A percentile compares a stretch with the other conserved stretches of the same genome.
Evolutionary conservation across 1,140 invertebrate genomes (phyloP).

Genomic region (Conus betulinus): DNA sequence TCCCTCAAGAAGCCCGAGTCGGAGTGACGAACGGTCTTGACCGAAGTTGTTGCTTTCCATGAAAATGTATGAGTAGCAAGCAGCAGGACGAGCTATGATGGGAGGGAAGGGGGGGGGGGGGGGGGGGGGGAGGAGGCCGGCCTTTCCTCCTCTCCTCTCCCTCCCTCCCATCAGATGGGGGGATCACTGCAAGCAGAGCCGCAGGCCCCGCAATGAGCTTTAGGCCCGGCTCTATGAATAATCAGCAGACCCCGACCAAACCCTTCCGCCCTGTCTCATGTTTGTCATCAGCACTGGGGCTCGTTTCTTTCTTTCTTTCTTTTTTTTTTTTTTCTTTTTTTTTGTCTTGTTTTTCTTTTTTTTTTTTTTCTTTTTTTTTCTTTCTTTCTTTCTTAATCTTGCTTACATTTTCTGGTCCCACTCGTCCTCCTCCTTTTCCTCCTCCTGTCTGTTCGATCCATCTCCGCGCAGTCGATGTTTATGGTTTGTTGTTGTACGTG

Average conservation of each 20-base stretch:
- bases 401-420: too few species aligned
- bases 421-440: too few species aligned
- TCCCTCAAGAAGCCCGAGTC: too few species aligned
- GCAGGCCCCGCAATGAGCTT: not conserved
- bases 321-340: not conserved
- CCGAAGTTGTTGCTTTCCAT: not conserved
- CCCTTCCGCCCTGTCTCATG: not conserved
- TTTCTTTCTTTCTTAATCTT: not conserved
- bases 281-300: not conserved
- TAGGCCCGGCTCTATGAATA: slow-evolving; percentile 6
- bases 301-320: not conserved
- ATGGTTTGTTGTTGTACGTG: too few species aligned
- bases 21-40: too few species aligned
- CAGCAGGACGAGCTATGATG: not conserved
- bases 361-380: not conserved
- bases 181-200: not conserved
- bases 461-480: too few species aligned
- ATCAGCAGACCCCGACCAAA: not conserved
- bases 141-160: not conserved
- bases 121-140: not conserved
- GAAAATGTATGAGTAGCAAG: slow-evolving; percentile 3
- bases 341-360: too few species aligned
- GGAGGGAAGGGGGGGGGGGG: not conserved
- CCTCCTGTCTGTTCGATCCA: too few species aligned
- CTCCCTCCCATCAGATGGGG: not conserved